Evolutionary conservation across 2,888 invertebrate species (phyloP).

Genomic region (Dendrolimus pini): DNA sequence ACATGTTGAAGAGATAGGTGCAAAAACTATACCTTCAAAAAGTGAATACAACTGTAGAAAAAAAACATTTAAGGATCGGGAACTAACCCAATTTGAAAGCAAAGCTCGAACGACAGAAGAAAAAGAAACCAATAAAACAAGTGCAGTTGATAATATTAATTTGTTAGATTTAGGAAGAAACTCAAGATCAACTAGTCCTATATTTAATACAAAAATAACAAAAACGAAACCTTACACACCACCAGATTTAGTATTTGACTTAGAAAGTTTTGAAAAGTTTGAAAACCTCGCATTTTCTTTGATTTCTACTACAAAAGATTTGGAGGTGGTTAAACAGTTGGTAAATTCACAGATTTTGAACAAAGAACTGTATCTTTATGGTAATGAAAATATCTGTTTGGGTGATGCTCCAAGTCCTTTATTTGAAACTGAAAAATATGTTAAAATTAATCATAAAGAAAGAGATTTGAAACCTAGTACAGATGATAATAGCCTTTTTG

Average conservation of each 20-base stretch:
- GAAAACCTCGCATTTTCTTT: conserved; percentile 44
- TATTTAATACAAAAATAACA: conserved; percentile 27
- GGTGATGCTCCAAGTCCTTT: conserved; percentile 20
- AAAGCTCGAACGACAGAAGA: too few species aligned
- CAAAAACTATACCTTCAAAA: too few species aligned
- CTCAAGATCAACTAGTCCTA: conserved; percentile 32
- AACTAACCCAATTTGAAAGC: too few species aligned
- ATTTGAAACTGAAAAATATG: conserved; percentile 15
- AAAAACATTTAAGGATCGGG: too few species aligned
- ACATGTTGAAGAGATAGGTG: too few species aligned
- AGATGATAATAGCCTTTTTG: neutral
- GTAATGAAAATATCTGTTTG: conserved; percentile 17
- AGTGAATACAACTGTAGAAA: too few species aligned
- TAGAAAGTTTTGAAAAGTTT: conserved; percentile 56
- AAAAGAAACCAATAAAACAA: conserved; percentile 2
- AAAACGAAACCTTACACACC: conserved; percentile 18
- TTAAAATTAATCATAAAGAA: conserved; percentile 10
- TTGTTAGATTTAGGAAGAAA: conserved; percentile 9
- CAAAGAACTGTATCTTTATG: conserved; percentile 32
- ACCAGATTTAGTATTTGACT: conserved; percentile 34
- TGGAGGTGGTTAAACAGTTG: conserved; percentile 33
- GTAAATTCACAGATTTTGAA: conserved; percentile 52
- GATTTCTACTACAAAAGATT: conserved; percentile 29
- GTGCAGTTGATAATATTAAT: conserved; percentile 3
- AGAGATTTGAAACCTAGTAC: conserved; percentile 2